Evolutionary conservation across 1,140 invertebrate species (phyloP), one percentile per base, ranked within the genome.

Genomic region (Oryctes rhinoceros): DNA sequence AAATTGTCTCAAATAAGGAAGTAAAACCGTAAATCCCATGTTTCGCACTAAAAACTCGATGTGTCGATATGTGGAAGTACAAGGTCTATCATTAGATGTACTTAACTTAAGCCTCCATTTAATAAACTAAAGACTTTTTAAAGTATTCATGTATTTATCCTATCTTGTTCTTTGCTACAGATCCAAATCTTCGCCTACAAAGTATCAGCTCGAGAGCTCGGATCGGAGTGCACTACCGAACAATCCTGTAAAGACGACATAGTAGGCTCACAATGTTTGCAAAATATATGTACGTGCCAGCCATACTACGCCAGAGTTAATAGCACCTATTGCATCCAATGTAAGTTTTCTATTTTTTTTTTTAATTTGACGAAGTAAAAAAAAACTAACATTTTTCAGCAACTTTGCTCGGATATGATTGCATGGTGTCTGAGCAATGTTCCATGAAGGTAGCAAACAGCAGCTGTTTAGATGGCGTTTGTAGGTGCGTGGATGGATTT

Each of bases 371-470:
- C 15, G 79, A 39, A 30, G 30, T 30, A 44, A 39, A 9, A 11
- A 35, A 71, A 75, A 30, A 48, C 18, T 53, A 47, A 20, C 47
- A 53, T 79, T 44, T 91, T 91, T 71, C 89, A 95, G 94, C 94
- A 18, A 92, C 93, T 76, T 89, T 96, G n/a, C 87, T 96, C 81
- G 94, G 94, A 44, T 93, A 93, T 83, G 91, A 93, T 71, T 96
- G 94, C 85, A 80, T 91, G 20, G 90, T 94, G 49, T 89, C 91
- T 59, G 92, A 94, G 81, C 94, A 96, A 85, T 96, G 94, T 86
- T 91, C 91, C 2, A 88, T 94, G 87, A 94, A 94, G 88, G 94
- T 95, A 65, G 93, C 93, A n/a, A 93, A 95, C 84, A 94, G 94
- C 84, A 90, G 89, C 81, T 96, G 94, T 83, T 85, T 92, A 59